A percentile compares a stretch with the other conserved stretches of the same genome.
These are phyloP conservation scores for Phenganax stokvisi DNA, from an alignment of 92 coral and sea anemone genomes.

Conservation along the genomic window DNA sequence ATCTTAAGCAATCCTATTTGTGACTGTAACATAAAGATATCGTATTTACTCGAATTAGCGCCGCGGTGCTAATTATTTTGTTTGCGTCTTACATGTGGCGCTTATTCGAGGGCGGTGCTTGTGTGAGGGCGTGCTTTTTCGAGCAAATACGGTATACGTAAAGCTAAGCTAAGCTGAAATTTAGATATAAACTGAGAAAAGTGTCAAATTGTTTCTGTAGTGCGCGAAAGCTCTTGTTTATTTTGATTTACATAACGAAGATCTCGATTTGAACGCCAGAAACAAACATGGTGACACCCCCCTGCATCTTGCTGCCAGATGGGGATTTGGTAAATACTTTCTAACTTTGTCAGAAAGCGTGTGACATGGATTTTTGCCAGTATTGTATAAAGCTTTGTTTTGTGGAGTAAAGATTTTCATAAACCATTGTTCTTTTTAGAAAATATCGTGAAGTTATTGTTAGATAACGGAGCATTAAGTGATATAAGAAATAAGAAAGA, in stretches of 20 bases:
- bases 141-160: no score
- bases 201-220: conserved; percentile 36
- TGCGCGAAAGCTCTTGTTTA: conserved; percentile 68
- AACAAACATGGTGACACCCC: conserved; percentile 96
- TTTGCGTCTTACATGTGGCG: conserved; percentile 24
- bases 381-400: neutral
- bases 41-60: conserved; percentile 9
- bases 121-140: neutral
- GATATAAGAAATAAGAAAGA: conserved; percentile 74
- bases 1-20: neutral
- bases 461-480: conserved; percentile 69
- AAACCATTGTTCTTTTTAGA: conserved; percentile 37
- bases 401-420: neutral
- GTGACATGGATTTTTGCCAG: neutral
- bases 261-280: conserved; percentile 68
- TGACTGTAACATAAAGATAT: neutral
- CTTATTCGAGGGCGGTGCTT: conserved; percentile 35
- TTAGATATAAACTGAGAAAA: neutral
- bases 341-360: neutral
- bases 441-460: conserved; percentile 62
- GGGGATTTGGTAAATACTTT: conserved; percentile 84
- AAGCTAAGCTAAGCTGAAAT: no score
- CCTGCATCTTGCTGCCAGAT: conserved; percentile 84
- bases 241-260: conserved; percentile 56
- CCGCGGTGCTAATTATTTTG: conserved; percentile 19